These are phyloP conservation scores for Leptodirus hochenwartii DNA, from an alignment of 2,888 invertebrate genomes.

Conservation along the genomic window DNA sequence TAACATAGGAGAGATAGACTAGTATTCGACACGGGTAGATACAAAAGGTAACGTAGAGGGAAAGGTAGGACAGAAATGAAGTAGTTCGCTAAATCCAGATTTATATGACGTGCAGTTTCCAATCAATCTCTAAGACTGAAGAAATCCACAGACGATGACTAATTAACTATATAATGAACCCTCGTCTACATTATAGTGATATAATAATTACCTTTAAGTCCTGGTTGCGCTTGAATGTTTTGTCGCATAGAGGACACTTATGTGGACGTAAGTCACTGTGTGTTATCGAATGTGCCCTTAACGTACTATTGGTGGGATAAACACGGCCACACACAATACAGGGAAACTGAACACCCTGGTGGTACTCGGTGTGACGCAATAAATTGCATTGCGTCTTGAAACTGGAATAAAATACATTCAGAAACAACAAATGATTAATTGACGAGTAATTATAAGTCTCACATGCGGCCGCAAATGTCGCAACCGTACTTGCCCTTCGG, in stretches of 20 bases:
- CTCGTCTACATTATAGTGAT: not conserved
- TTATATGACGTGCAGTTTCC: too few relatives aligned
- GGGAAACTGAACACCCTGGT: slow-evolving; percentile 35
- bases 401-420: slow-evolving; percentile 25
- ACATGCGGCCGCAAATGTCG: slow-evolving; percentile 48
- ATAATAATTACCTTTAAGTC: slow-evolving; percentile 46
- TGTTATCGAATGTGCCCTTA: slow-evolving; percentile 49
- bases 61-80: not conserved
- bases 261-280: slow-evolving; percentile 51
- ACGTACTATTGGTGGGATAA: slow-evolving; percentile 46
- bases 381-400: slow-evolving; percentile 47
- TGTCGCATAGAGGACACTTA: slow-evolving; percentile 47
- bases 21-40: too few relatives aligned
- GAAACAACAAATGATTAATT: slow-evolving; percentile 3
- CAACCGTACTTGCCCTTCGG: slow-evolving; percentile 42
- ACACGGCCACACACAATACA: slow-evolving; percentile 52
- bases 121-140: too few relatives aligned
- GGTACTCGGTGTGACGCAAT: slow-evolving; percentile 42
- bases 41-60: too few relatives aligned
- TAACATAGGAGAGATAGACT: too few relatives aligned
- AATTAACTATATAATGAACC: too few relatives aligned
- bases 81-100: too few relatives aligned
- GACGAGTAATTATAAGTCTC: slow-evolving; percentile 22
- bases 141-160: too few relatives aligned
- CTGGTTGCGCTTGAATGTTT: slow-evolving; percentile 55